Evolutionary conservation across 2,113 vertebrate genomes (phyloP).

Genomic region (Centrocercus urophasianus): DNA sequence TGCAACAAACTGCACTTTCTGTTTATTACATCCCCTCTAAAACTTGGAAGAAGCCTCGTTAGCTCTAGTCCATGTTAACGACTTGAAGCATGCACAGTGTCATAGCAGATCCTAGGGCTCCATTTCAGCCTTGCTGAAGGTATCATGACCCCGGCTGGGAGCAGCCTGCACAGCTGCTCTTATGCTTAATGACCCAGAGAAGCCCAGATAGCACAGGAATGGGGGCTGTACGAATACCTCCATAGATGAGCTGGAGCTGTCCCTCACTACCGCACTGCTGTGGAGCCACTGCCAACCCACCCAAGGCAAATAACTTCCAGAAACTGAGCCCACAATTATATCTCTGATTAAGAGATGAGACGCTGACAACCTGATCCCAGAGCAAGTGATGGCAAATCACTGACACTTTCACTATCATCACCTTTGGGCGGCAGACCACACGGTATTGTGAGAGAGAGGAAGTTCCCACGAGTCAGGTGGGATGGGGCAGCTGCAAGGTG

Average conservation of each 20-base stretch:
- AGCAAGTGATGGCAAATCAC: not conserved
- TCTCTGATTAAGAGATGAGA: not conserved
- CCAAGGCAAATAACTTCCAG: not conserved
- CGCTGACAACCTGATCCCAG: not conserved
- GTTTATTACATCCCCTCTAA: not conserved
- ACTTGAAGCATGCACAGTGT: fast-evolving
- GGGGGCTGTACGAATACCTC: constrained; percentile 1
- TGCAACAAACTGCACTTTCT: not conserved
- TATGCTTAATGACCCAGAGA: not conserved
- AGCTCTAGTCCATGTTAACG: not conserved
- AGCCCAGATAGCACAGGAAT: not conserved
- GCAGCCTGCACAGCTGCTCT: not conserved
- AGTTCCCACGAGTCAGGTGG: fast-evolving
- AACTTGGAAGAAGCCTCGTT: not conserved
- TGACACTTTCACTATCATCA: not conserved
- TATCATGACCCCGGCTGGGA: not conserved
- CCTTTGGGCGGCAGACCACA: not conserved
- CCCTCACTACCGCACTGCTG: not conserved
- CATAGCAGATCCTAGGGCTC: not conserved
- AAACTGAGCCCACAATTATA: not conserved
- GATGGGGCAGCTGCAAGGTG: not conserved
- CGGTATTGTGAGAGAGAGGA: fast-evolving
- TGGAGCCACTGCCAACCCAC: not conserved
- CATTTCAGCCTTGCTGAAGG: not conserved
- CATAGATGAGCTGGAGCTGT: not conserved